These are phyloP conservation scores for Priocnemis perturbator DNA, from an alignment of 2,888 invertebrate species.

Conservation along the genomic window DNA sequence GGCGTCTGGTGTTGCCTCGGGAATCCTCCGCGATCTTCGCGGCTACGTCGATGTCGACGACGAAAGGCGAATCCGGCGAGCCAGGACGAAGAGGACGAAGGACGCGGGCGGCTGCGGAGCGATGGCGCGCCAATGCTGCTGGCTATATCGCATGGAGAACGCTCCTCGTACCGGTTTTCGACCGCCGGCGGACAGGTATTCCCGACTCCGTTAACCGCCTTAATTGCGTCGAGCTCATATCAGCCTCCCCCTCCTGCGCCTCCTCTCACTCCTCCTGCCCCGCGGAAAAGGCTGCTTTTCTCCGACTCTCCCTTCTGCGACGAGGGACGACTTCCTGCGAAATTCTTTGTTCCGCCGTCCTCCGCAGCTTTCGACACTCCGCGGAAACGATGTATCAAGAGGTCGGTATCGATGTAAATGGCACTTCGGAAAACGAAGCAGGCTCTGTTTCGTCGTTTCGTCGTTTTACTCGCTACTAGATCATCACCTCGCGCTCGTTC, in stretches of 20 bases:
- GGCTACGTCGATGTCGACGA: too few species aligned
- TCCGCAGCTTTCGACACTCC: too few species aligned
- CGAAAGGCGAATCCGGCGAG: background rate
- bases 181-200: conserved; percentile 65
- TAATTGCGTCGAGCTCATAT: conserved; percentile 58
- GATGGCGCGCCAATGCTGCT: conserved; percentile 9
- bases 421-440: too few species aligned
- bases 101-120: conserved; percentile 24
- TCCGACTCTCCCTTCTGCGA: background rate
- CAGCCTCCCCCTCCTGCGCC: conserved; percentile 12
- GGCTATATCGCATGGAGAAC: conserved; percentile 56
- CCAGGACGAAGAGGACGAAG: conserved; percentile 14
- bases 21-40: too few species aligned
- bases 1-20: too few species aligned
- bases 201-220: conserved; percentile 67
- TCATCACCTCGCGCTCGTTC: too few species aligned
- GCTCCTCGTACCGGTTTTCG: conserved; percentile 67
- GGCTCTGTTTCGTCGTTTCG: too few species aligned
- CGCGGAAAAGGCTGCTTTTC: background rate
- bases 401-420: too few species aligned
- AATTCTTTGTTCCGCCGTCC: too few species aligned
- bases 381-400: too few species aligned
- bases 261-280: conserved; percentile 6
- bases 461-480: too few species aligned
- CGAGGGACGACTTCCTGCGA: background rate